Evolutionary conservation across 2,113 vertebrate species (phyloP), one percentile per base, ranked within the genome.

Genomic region (Nothoprocta pentlandii): DNA sequence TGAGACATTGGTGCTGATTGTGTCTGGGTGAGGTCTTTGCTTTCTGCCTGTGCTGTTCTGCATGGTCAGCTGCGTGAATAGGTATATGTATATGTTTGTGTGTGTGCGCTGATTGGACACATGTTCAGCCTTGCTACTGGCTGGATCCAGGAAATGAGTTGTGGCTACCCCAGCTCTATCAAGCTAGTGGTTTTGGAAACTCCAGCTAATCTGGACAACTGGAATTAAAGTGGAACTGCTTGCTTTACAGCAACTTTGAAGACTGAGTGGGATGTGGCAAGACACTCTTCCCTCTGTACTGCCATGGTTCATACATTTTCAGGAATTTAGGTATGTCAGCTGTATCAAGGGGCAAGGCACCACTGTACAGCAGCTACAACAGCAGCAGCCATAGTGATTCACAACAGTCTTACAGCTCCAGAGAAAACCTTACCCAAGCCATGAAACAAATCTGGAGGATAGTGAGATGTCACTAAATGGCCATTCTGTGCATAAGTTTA

Each of bases 271-370:
- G 16, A 67, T 30, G 16, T 32, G 11, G 2, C 10, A 62, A 85
- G 39, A 34, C 6, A 49, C 2, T 69, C 74, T 75, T 13, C 30
- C 28, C 30, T 68, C 2, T 34, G 34, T 59, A 1, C 34, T 78
- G 23, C 22, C 67, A 30, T 20, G 36, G 3, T 28, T 86, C 21
- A 53, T 4, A n/a, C 8, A 51, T 4, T 39, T 75, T 67, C 16
- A 32, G 56, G 6, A 63, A 9, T 0, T 0, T 9, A 39, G 41
- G 5, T 47, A 0, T 36, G 44, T 58, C 34, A 78, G 6, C 22
- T 74, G 19, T 22, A 44, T 10, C 14, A 30, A 81, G 9, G 53
- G 8, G 4, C 17, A 70, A 67, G 12, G 67, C 36, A 22, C 15
- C 17, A 39, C 4, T 3, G 17, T 32, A 49, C 17, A 68, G 6